Conservation (phyloP, 2,888 invertebrate genomes). For the Oscheius sp. region DNA sequence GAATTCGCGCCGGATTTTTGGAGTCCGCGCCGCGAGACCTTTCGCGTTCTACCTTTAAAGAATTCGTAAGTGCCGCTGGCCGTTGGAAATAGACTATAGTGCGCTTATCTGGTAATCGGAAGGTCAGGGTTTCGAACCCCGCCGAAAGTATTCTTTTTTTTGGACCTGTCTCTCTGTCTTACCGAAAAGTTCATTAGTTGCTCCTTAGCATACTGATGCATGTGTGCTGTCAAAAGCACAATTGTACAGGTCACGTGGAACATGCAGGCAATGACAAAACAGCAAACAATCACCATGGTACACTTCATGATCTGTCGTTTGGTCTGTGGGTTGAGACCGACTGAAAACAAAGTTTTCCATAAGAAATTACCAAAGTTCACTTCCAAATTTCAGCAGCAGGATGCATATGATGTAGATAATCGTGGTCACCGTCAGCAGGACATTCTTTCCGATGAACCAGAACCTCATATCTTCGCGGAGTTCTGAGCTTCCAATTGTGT, state of each 20-base stretch:
- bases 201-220: background rate
- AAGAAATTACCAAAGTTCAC: background rate
- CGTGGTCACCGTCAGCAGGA: background rate
- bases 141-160: no score
- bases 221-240: background rate
- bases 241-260: constrained; percentile 1
- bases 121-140: no score
- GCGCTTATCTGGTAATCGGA: no score
- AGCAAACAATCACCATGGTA: background rate
- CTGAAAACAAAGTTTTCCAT: background rate
- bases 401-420: constrained; percentile 3
- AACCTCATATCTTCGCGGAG: background rate
- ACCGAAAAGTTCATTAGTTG: constrained; percentile 5
- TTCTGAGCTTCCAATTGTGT: background rate
- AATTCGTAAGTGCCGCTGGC: no score
- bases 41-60: no score
- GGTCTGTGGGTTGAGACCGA: background rate
- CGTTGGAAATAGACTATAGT: no score
- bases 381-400: background rate
- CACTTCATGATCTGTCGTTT: background rate
- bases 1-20: no score
- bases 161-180: background rate
- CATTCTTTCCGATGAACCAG: background rate
- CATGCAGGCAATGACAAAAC: constrained; percentile 8
- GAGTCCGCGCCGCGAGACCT: no score